Percentiles rank a stretch among this genome's conserved stretches.
These are phyloP conservation scores for Manis javanica DNA, from an alignment of 2,797 vertebrate species.

Conservation along the genomic window DNA sequence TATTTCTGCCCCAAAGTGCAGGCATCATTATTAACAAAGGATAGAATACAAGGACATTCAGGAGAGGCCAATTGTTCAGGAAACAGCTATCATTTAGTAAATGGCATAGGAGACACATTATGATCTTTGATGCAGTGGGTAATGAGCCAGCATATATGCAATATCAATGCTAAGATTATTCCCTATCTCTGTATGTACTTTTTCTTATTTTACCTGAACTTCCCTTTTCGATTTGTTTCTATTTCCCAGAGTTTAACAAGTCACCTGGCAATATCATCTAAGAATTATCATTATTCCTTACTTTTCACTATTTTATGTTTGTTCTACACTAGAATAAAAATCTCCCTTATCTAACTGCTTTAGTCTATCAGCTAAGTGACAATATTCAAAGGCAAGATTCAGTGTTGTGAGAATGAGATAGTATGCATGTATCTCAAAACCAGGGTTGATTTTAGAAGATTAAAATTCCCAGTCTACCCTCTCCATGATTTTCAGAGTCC, in stretches of 20 bases:
- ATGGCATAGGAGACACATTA: slow-evolving; percentile 87
- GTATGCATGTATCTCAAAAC: slow-evolving; percentile 42
- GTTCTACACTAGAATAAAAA: slow-evolving; percentile 55
- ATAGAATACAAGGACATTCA: slow-evolving; percentile 78
- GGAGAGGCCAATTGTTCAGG: slow-evolving; percentile 83
- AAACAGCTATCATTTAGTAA: slow-evolving; percentile 89
- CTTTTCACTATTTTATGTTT: slow-evolving; percentile 69
- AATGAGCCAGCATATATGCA: slow-evolving; percentile 84
- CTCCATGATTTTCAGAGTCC: slow-evolving; percentile 51
- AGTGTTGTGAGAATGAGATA: slow-evolving; percentile 78
- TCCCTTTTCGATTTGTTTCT: slow-evolving; percentile 57
- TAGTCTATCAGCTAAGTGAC: slow-evolving; percentile 66
- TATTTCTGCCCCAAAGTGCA: slow-evolving; percentile 83
- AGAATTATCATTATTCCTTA: slow-evolving; percentile 60
- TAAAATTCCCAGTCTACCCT: slow-evolving; percentile 76
- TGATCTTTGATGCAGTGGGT: slow-evolving; percentile 85
- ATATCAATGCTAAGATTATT: slow-evolving; percentile 83
- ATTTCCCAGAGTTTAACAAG: slow-evolving; percentile 64
- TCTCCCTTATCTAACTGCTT: slow-evolving; percentile 64
- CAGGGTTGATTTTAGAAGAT: slow-evolving; percentile 65
- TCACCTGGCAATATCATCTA: slow-evolving; percentile 57
- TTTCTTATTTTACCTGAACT: slow-evolving; percentile 74
- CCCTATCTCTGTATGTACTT: slow-evolving; percentile 75
- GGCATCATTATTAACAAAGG: slow-evolving; percentile 85
- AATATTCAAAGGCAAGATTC: slow-evolving; percentile 78